Evolutionary conservation across 2,888 invertebrate genomes (phyloP).

Genomic region (Drosophila sordidula): DNA sequence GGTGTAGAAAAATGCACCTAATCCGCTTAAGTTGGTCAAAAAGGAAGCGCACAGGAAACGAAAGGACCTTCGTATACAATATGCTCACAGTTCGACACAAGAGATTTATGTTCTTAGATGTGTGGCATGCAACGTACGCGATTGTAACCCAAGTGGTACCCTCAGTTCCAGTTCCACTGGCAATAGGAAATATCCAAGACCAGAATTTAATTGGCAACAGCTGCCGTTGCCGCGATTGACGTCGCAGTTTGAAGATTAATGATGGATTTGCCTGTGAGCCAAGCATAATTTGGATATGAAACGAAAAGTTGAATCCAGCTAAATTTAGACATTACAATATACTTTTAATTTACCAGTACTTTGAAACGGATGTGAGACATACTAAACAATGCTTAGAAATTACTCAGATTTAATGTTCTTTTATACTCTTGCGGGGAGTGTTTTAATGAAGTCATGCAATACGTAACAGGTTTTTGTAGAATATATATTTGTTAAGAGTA

Average conservation of each 20-base stretch:
- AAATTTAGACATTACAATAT: conserved; percentile 47
- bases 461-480: too few relatives aligned
- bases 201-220: conserved; percentile 35
- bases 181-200: conserved; percentile 3
- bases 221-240: conserved; percentile 31
- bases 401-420: too few relatives aligned
- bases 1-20: conserved; percentile 65
- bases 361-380: conserved; percentile 38
- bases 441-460: neutral
- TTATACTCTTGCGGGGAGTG: neutral
- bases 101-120: conserved; percentile 58
- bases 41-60: conserved; percentile 3
- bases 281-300: conserved; percentile 13
- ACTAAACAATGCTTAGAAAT: conserved; percentile 3
- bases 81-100: conserved; percentile 43
- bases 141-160: too few relatives aligned
- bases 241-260: conserved; percentile 51
- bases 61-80: conserved; percentile 13
- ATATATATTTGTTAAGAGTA: too few relatives aligned
- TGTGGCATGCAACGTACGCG: conserved; percentile 8
- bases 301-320: conserved; percentile 13
- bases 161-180: neutral
- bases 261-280: conserved; percentile 33
- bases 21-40: conserved; percentile 65
- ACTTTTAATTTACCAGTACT: neutral